Evolutionary conservation across 1,140 invertebrate species (phyloP).

Genomic region (Thaumetopoea pityocampa): DNA sequence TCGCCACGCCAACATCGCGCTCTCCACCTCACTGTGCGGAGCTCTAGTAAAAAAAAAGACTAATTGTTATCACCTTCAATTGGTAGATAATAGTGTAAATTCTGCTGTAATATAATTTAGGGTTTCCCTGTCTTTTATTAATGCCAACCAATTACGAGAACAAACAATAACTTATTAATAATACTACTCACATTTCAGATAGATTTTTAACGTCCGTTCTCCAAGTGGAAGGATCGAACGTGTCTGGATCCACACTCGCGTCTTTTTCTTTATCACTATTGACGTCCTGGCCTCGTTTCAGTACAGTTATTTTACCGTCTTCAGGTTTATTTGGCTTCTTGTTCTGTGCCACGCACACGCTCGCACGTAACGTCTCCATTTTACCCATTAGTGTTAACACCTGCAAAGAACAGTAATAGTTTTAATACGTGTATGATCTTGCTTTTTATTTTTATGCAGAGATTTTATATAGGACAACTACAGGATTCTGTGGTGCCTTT

Average conservation of each 20-base stretch:
- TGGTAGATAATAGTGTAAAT: too few relatives aligned
- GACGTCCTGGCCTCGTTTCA: constrained; percentile 52
- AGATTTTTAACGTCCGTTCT: constrained; percentile 49
- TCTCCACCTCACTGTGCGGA: constrained; percentile 61
- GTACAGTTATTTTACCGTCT: constrained; percentile 53
- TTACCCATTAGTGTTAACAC: constrained; percentile 82
- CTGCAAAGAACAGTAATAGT: constrained; percentile 46
- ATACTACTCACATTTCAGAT: constrained; percentile 41
- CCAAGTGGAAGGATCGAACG: constrained; percentile 49
- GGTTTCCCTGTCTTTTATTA: too few relatives aligned
- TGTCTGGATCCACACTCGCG: constrained; percentile 29
- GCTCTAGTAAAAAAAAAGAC: constrained; percentile 33
- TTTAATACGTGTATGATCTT: not conserved
- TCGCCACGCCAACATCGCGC: constrained; percentile 63
- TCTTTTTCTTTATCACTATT: constrained; percentile 32
- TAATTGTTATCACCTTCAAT: not conserved
- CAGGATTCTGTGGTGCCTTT: too few relatives aligned
- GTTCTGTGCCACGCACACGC: constrained; percentile 53
- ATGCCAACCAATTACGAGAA: too few relatives aligned
- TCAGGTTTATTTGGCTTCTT: constrained; percentile 48
- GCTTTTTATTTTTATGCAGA: not conserved
- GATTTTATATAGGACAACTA: not conserved
- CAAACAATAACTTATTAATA: constrained; percentile 6
- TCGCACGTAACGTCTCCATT: constrained; percentile 75
- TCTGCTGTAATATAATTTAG: not conserved